Base-by-base conservation (phyloP, 2,797 vertebrate genomes). In the Allobates femoralis region DNA sequence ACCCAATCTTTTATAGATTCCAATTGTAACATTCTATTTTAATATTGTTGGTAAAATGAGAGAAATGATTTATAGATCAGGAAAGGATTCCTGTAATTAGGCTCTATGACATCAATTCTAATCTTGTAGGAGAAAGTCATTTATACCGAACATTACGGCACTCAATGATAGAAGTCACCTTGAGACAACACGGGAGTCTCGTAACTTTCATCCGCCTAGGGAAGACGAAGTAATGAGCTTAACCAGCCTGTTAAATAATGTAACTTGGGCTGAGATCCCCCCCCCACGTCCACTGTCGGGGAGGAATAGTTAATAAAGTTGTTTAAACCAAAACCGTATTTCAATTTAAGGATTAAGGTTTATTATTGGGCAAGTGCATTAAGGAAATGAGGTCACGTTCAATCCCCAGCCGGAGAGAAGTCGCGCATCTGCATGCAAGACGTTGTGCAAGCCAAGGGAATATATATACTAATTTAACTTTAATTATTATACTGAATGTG, bases 181-280 rank as follows among this genome's bases (percentile, higher is more conserved):
- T 87, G 86, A 77, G 58, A 79, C 41, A 16, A 15, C 16, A 67
- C 51, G 37, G 51, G 66, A 86, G 64, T 81, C 75, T 83, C 71
- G 51, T 50, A 60, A 51, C 60, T 81, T 84, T 87, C 86, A 83
- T 87, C 75, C 60, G 74, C 81, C 78, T 30, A 41, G 53, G 30
- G 82, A 71, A 71, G 77, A 79, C 15, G 34, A 34, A 87, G 64
- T 73, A 79, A 84, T 87, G 75, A 84, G 81, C 62, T 71, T 84
- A 79, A 64, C 80, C 37, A 83, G 62, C 23, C 53, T 60, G 77
- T 53, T 87, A 87, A 87, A 87, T 79, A 87, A 87, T 87, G 58
- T 18, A 78, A 87, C 83, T 83, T 73, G 23, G 37, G 16, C 51
- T 21, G 23, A 73, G 64, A 56, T 37, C 34, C 10, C 1, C n/a